Base-by-base conservation (phyloP, 2,888 invertebrate species). In the Tenthredo notha region DNA sequence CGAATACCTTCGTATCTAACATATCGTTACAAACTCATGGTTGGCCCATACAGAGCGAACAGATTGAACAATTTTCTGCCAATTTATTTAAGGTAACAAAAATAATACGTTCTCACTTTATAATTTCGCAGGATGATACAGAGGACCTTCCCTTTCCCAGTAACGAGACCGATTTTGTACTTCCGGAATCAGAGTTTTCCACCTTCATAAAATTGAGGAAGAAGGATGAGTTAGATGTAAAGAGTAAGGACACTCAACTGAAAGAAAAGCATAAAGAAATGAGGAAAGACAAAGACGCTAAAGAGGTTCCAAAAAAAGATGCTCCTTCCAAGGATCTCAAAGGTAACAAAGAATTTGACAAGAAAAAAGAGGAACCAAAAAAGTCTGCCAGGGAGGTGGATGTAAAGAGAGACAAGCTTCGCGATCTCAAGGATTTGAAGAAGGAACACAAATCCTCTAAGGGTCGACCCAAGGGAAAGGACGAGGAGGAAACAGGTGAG, bases 91-190 rank as follows among this genome's bases (percentile, higher is more conserved):
- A 61, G 7, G 21, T 61, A 7, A 25, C 29, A 1, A 12, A 29
- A 25, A 33, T 15, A 33, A 40, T 1, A 43, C 9, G 9, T 5
- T 72, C 40, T 78, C 47, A 47, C 65, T 72, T 61, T 12, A 67
- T 74, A 33, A 77, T 84, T 87, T 86, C 37, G 94, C 90, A 96
- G 89, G 95, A 96, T 88, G 96, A 96, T 86, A 95, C 95, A 37
- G 96, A 96, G 90, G 95, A 95, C 47, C 94, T 95, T 87, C 95
- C 95, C 0, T 96, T 96, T 90, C 96, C 96, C 0, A 95, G 95
- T 90, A 94, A 95, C 21, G 95, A 95, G 89, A 92, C 92, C 7
- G 94, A 95, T 1, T 96, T 96, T 88, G 92, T 92, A 87, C 92
- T 96, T 54, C 95, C 96, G 0, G 95, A 95, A 83, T 94, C 90